Evolutionary conservation across 2,113 vertebrate genomes (phyloP), one percentile per base, ranked within the genome.

Genomic region (Carassius carassius): DNA sequence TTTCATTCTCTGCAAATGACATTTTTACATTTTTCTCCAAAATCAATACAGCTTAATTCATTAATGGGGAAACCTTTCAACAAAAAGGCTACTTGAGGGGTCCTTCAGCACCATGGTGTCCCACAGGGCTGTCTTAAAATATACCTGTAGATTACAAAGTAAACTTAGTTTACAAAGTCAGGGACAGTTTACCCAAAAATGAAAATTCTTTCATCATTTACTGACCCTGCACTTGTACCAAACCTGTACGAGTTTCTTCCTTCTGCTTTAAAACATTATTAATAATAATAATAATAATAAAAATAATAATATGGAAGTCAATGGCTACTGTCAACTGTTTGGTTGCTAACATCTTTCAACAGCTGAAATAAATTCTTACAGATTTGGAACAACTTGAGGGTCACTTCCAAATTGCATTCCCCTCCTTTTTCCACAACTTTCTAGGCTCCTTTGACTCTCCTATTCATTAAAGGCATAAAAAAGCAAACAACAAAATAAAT

Each of bases 1-100:
- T 63, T 80, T 65, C 2, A 44, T 65, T 65, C 29, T 19, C 37
- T 63, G 14, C 60, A 65, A 49, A 80, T 65, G 0, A 17, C 14
- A 65, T 65, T 65, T 80, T 29, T 47, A 47, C 32, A 37, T 9
- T 58, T 58, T 41, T 41, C 35, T 78, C 77, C 0, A 12, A 80
- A 78, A 37, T 80, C 78, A 44, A 29, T 80, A 65, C 58, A 11
- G 37, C 37, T 80, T 65, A 65, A 65, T 80, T 65, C 16, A 80
- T 80, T 80, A 65, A 13, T 35, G 0, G 8, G 37, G 37, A 4
- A 80, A 80, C 12, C n/a, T 63, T 60, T 65, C 60, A 65, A 49
- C 58, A 47, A 49, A 23, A 29, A 78, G 21, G 32, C 11, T 5
- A 19, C 3, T 14, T 17, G 60, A 80, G 23, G 21, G 60, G 13